Percentiles rank a stretch among this genome's conserved stretches.
These are phyloP conservation scores for Magallana ariakensis DNA, from an alignment of 1,140 invertebrate genomes.

Conservation along the genomic window DNA sequence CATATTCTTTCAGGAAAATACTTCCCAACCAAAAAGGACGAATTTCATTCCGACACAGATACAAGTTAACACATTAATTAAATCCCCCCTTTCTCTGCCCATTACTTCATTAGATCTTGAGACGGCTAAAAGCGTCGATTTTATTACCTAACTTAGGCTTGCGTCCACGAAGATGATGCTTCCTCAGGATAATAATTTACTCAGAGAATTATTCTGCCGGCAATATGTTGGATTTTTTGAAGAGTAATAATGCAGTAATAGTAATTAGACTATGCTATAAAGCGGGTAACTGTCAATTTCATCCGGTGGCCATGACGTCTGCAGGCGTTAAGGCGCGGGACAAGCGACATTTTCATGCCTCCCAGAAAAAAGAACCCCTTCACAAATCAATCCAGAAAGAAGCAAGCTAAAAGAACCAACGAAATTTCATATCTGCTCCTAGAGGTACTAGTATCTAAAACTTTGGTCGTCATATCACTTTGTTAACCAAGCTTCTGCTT, in stretches of 20 bases:
- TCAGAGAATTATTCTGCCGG: constrained; percentile 13
- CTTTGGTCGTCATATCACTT: too few species aligned
- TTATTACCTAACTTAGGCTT: constrained; percentile 11
- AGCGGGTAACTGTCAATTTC: constrained; percentile 30
- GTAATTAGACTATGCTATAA: constrained; percentile 13
- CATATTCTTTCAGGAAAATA: background rate
- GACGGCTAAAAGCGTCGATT: background rate
- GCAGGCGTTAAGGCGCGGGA: background rate
- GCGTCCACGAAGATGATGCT: background rate
- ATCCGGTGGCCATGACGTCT: background rate
- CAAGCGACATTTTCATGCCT: background rate
- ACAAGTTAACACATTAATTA: constrained; percentile 1
- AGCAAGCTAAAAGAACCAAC: too few species aligned
- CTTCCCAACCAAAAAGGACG: background rate
- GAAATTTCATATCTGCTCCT: too few species aligned
- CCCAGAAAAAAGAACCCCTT: background rate
- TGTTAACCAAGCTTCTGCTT: too few species aligned
- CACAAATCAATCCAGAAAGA: background rate
- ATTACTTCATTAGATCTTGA: constrained; percentile 2
- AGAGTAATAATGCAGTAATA: background rate
- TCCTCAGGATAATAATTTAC: constrained; percentile 1
- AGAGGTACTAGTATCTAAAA: too few species aligned
- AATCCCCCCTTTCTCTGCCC: background rate
- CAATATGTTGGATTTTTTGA: background rate
- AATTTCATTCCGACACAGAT: background rate